Evolutionary conservation across 2,888 invertebrate genomes (phyloP).

Genomic region (Branchipolynoe longqiensis): DNA sequence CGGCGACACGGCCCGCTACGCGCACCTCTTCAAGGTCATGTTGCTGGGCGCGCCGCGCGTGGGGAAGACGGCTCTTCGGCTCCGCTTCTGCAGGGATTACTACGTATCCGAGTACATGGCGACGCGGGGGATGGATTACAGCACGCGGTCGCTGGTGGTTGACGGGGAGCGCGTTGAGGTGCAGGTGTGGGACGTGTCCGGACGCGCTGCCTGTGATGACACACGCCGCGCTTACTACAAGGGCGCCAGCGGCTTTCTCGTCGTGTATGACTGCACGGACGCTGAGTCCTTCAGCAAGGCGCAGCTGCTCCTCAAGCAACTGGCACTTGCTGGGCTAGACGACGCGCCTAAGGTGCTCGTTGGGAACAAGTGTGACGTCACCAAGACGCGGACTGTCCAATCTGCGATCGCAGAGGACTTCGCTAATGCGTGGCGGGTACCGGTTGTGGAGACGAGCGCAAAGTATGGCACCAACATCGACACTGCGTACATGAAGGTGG

Average conservation of each 20-base stretch:
- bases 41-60: conserved; percentile 61
- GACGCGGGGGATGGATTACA: conserved; percentile 65
- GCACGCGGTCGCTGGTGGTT: conserved; percentile 59
- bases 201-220: conserved; percentile 61
- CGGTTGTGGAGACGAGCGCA: conserved; percentile 62
- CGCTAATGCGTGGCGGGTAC: conserved; percentile 66
- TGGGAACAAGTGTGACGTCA: conserved; percentile 64
- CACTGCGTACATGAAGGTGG: conserved; percentile 59
- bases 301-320: conserved; percentile 62
- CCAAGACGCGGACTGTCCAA: conserved; percentile 54
- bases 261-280: conserved; percentile 65
- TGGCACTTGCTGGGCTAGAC: conserved; percentile 48
- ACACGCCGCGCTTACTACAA: conserved; percentile 64
- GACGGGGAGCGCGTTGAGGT: conserved; percentile 62
- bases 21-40: conserved; percentile 65
- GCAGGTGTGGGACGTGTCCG: conserved; percentile 65
- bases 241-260: conserved; percentile 65
- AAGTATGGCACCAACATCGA: conserved; percentile 60
- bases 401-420: conserved; percentile 58
- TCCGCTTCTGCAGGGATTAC: conserved; percentile 63
- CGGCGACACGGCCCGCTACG: too few relatives aligned
- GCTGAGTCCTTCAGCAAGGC: conserved; percentile 60
- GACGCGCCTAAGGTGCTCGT: conserved; percentile 64
- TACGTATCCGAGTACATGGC: conserved; percentile 63
- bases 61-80: conserved; percentile 64